Conservation (phyloP, 2,888 invertebrate genomes). For the Cotesia congregata region DNA sequence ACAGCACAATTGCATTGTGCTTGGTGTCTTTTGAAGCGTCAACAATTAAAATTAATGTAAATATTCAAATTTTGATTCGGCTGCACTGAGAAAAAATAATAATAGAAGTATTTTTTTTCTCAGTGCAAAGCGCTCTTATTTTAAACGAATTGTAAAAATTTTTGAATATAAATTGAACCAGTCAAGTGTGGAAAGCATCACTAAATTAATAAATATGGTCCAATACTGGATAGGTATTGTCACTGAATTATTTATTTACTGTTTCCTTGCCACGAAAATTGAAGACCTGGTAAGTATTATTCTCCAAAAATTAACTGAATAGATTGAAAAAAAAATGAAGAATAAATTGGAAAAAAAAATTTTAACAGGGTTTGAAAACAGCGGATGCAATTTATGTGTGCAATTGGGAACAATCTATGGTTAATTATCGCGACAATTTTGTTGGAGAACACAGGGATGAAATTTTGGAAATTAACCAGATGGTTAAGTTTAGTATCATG, state of each 20-base stretch:
- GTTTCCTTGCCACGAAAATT: neutral
- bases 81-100: no score
- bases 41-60: conserved; percentile 51
- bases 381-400: conserved; percentile 51
- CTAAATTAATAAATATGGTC: neutral
- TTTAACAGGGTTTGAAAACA: conserved; percentile 48
- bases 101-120: no score
- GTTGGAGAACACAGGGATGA: neutral
- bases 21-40: conserved; percentile 54
- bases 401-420: conserved; percentile 51
- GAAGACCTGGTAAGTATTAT: conserved; percentile 5
- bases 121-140: neutral
- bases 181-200: neutral
- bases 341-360: no score
- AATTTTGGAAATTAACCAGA: conserved; percentile 35
- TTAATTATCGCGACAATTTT: neutral
- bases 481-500: conserved; percentile 47
- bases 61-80: neutral
- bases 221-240: neutral
- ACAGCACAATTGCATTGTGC: conserved; percentile 52
- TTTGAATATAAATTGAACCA: neutral
- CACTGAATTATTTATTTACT: neutral
- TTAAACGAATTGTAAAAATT: neutral
- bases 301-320: neutral
- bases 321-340: neutral